Conservation (phyloP, 2,113 vertebrate genomes). For the Helogale parvula region DNA sequence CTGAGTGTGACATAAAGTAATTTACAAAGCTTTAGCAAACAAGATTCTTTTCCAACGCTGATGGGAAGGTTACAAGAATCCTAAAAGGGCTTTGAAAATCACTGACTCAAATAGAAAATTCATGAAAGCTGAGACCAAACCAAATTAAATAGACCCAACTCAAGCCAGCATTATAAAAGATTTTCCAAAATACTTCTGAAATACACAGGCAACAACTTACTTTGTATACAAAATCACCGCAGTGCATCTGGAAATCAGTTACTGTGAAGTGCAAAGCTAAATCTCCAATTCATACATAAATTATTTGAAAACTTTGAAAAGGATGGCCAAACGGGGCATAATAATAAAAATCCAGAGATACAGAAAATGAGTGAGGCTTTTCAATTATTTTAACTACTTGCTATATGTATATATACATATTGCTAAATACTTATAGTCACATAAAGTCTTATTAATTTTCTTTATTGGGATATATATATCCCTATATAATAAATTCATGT, state of each 20-base stretch:
- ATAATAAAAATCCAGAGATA: not conserved
- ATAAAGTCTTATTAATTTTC: not conserved
- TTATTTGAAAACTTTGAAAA: slow-evolving; percentile 51
- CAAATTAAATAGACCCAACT: slow-evolving; percentile 62
- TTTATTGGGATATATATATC: not conserved
- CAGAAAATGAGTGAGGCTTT: not conserved
- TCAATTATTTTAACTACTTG: slow-evolving; percentile 9
- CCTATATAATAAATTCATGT: not conserved
- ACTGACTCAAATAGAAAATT: slow-evolving; percentile 66
- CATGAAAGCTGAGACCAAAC: slow-evolving; percentile 36
- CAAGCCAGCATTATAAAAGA: slow-evolving; percentile 41
- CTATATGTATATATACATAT: not conserved
- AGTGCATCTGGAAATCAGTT: slow-evolving; percentile 53
- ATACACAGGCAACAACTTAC: slow-evolving; percentile 61
- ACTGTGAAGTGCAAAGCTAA: slow-evolving; percentile 63
- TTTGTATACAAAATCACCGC: slow-evolving; percentile 67
- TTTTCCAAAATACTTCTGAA: slow-evolving; percentile 77
- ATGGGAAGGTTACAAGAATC: slow-evolving; percentile 36
- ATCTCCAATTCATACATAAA: not conserved
- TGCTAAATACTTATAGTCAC: not conserved
- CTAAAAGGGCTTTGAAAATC: slow-evolving; percentile 58
- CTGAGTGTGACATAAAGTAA: slow-evolving; percentile 54
- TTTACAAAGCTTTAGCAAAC: slow-evolving; percentile 18
- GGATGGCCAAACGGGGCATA: not conserved
- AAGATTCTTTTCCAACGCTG: not conserved